Conservation (phyloP, 2,797 vertebrate genomes). For the Sarcoramphus papa region DNA sequence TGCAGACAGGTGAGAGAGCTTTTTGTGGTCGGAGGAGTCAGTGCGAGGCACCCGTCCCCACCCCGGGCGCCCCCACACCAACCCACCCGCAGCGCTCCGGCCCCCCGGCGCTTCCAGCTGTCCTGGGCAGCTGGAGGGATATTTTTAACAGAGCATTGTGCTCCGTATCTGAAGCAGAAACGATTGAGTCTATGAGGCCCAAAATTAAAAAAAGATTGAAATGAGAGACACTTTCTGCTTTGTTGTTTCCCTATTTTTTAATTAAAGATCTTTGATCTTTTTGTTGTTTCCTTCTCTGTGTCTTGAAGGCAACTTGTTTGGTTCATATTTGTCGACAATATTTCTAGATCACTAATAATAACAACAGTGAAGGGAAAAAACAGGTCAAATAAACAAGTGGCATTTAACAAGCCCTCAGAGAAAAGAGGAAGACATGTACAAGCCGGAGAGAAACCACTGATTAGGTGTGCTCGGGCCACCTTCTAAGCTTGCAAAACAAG, state of each 20-base stretch:
- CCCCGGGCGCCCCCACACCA: not conserved
- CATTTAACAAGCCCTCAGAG: not conserved
- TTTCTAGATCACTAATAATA: not conserved
- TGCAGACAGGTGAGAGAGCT: not conserved
- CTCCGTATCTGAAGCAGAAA: not conserved
- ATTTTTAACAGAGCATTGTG: not conserved
- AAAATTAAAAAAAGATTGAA: not conserved
- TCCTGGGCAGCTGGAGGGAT: slow-evolving; percentile 12
- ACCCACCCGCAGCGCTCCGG: not conserved
- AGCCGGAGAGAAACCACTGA: not conserved
- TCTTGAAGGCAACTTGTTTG: not conserved
- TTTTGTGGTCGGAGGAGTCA: not conserved
- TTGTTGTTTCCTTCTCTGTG: not conserved
- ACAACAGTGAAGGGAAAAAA: not conserved
- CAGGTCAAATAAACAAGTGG: not conserved
- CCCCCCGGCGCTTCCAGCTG: not conserved
- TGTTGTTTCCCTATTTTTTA: not conserved
- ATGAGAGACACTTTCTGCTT: not conserved
- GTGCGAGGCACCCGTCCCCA: not conserved
- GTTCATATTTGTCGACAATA: not conserved
- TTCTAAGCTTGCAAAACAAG: slow-evolving; percentile 1
- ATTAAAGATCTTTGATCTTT: slow-evolving; percentile 12
- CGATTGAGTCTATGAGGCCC: not conserved
- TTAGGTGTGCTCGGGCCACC: not conserved
- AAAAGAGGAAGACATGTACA: not conserved